Conservation (phyloP, 2,113 vertebrate genomes). For the Gavialis gangeticus region DNA sequence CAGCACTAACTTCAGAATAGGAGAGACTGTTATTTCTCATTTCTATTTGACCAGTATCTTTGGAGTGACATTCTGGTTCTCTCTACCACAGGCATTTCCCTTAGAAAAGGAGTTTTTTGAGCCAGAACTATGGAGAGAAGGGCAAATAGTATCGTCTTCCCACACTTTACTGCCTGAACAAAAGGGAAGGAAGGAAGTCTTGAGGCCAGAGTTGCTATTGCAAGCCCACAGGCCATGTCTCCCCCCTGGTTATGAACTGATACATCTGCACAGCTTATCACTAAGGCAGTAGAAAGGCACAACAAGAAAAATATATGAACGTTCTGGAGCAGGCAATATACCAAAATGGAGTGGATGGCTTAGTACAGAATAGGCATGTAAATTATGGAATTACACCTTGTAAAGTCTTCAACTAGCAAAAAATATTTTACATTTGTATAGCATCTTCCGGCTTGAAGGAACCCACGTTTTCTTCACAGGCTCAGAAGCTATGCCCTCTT, state of each 20-base stretch:
- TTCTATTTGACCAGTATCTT: constrained; percentile 18
- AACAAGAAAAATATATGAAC: neutral
- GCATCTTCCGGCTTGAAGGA: neutral
- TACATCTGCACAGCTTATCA: too few species aligned
- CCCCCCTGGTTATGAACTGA: too few species aligned
- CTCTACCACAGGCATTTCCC: neutral
- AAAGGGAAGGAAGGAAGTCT: neutral
- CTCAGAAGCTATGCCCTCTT: neutral
- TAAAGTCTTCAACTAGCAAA: constrained; percentile 7
- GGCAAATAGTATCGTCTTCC: neutral
- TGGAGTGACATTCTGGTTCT: neutral
- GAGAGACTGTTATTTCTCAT: neutral
- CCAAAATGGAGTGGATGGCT: neutral
- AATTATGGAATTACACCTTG: neutral
- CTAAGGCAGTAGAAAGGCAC: neutral
- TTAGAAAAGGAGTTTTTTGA: neutral
- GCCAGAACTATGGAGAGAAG: neutral
- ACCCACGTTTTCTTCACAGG: constrained; percentile 1
- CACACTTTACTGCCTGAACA: neutral
- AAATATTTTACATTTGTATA: neutral
- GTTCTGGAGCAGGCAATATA: neutral
- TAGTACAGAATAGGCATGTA: neutral
- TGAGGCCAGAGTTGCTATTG: neutral
- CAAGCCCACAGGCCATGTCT: neutral
- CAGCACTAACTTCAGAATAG: neutral